phyloP scores from a whole-genome alignment of 2,888 invertebrate species.

The Coenonympha glycerion region DNA sequence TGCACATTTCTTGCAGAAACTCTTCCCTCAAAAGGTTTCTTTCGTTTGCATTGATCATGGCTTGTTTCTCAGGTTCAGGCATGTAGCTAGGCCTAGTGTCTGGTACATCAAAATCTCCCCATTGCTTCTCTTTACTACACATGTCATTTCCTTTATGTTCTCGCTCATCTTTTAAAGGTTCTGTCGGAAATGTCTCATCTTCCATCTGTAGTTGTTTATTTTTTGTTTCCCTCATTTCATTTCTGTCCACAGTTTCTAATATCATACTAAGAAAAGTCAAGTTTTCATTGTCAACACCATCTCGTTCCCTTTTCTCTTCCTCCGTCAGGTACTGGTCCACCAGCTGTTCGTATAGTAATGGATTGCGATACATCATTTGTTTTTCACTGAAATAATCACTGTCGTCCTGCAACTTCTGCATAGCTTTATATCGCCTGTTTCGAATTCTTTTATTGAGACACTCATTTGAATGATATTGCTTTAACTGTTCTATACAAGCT shows the following conservation, averaged over 20 bases:
- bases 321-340: conserved; percentile 89
- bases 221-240: conserved; percentile 78
- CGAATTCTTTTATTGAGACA: conserved; percentile 76
- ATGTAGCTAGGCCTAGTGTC: conserved; percentile 47
- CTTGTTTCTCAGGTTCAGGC: conserved; percentile 48
- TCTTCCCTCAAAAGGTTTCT: conserved; percentile 83
- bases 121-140: conserved; percentile 44
- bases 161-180: conserved; percentile 25
- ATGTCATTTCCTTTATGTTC: conserved; percentile 21
- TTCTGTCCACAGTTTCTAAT: conserved; percentile 86
- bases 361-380: conserved; percentile 95
- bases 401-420: conserved; percentile 82
- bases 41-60: conserved; percentile 75
- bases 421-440: conserved; percentile 88
- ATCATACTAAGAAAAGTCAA: conserved; percentile 84
- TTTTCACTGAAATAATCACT: conserved; percentile 91
- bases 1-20: conserved; percentile 89
- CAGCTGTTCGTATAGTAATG: conserved; percentile 91
- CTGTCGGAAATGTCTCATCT: conserved; percentile 53
- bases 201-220: conserved; percentile 79
- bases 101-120: conserved; percentile 76
- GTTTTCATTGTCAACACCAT: conserved; percentile 74
- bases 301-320: conserved; percentile 81
- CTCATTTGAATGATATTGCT: conserved; percentile 70
- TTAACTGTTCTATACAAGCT: conserved; percentile 79